phyloP scores from a whole-genome alignment of 1,140 invertebrate species.

The Drosophila elegans region DNA sequence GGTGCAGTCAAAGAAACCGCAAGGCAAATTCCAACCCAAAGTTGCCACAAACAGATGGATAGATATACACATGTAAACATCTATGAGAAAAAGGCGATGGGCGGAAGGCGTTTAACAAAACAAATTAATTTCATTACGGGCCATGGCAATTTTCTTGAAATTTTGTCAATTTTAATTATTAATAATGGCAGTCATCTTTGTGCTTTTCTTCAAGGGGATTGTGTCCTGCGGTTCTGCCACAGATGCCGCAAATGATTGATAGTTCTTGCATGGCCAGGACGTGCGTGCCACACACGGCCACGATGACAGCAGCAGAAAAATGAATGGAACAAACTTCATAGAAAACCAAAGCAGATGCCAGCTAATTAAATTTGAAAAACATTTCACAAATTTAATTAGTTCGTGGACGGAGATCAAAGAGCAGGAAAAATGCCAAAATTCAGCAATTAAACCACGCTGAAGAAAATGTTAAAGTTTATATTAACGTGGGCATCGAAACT shows the following conservation, averaged over 20 bases:
- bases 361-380: slow-evolving; percentile 34
- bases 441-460: too few species aligned
- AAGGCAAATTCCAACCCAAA: slow-evolving; percentile 53
- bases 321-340: slow-evolving; percentile 8
- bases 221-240: slow-evolving; percentile 25
- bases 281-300: slow-evolving; percentile 34
- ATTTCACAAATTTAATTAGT: slow-evolving; percentile 64
- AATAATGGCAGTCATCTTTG: slow-evolving; percentile 55
- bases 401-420: slow-evolving; percentile 31
- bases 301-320: slow-evolving; percentile 12
- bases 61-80: not conserved
- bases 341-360: slow-evolving; percentile 13
- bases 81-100: not conserved
- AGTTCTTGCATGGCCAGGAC: slow-evolving; percentile 45
- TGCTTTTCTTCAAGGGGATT: slow-evolving; percentile 8
- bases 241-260: slow-evolving; percentile 67
- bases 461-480: not conserved
- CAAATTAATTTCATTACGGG: slow-evolving; percentile 73
- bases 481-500: not conserved
- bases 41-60: slow-evolving; percentile 45
- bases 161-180: slow-evolving; percentile 78
- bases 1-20: slow-evolving; percentile 47
- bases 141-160: slow-evolving; percentile 32
- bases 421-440: not conserved
- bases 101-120: slow-evolving; percentile 32